Evolutionary conservation across 2,797 vertebrate genomes (phyloP).

Genomic region (Siniperca undulata): DNA sequence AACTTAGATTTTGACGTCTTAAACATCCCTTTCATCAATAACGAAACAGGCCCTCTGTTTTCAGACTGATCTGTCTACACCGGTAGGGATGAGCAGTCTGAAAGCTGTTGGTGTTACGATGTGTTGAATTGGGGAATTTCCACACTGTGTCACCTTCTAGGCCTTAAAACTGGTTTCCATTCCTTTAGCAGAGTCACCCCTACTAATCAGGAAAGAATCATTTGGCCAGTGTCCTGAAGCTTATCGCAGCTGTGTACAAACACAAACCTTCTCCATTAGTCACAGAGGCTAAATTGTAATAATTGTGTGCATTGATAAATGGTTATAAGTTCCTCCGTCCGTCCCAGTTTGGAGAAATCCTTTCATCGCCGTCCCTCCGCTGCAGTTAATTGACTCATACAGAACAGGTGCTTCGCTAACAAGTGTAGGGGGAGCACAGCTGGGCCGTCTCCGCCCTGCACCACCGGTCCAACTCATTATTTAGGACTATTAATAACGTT

Average conservation of each 20-base stretch:
- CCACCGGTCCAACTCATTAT: constrained; percentile 25
- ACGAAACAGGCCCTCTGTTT: not conserved
- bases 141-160: not conserved
- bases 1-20: no score
- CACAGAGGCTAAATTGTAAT: constrained; percentile 34
- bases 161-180: not conserved
- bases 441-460: constrained; percentile 39
- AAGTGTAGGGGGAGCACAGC: constrained; percentile 55
- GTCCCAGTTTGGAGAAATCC: constrained; percentile 16
- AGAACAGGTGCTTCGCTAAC: constrained; percentile 57
- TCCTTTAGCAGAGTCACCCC: not conserved
- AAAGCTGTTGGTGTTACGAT: not conserved
- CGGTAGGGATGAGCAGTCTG: no score
- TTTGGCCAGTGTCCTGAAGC: not conserved
- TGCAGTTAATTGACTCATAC: constrained; percentile 52
- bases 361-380: constrained; percentile 43
- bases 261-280: not conserved
- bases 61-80: not conserved
- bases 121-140: not conserved
- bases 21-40: not conserved
- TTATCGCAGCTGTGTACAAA: constrained; percentile 1
- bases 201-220: constrained; percentile 18
- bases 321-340: not conserved
- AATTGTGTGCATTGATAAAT: constrained; percentile 5
- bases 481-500: constrained; percentile 54